Percentiles rank a stretch among this genome's conserved stretches.
Conservation (phyloP, 2,797 vertebrate species). For the Pangasius macronema region DNA sequence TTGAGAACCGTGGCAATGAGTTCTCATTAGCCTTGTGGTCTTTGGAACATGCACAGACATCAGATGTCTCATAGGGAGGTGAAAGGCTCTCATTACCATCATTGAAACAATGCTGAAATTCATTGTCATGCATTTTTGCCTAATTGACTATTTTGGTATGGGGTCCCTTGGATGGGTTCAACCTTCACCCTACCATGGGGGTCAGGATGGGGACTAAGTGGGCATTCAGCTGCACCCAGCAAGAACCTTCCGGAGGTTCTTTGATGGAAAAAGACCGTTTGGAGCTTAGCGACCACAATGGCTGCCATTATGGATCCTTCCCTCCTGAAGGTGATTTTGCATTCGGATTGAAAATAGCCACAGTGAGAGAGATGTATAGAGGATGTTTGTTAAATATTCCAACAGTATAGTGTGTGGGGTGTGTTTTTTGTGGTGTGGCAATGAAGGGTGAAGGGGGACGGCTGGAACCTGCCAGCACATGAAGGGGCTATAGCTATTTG, state of each 20-base stretch:
- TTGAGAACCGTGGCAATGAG: conserved; percentile 61
- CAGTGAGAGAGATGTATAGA: conserved; percentile 15
- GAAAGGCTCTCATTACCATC: conserved; percentile 70
- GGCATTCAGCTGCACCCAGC: conserved; percentile 74
- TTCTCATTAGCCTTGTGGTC: conserved; percentile 68
- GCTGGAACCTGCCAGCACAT: conserved; percentile 64
- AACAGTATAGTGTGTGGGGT: conserved; percentile 48
- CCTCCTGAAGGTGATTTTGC: conserved; percentile 65
- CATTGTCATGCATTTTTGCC: conserved; percentile 79
- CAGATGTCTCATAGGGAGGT: conserved; percentile 64
- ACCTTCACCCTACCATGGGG: conserved; percentile 35
- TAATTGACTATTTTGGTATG: conserved; percentile 79
- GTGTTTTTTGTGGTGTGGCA: conserved; percentile 41
- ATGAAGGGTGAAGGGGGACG: conserved; percentile 67
- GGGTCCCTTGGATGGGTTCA: conserved; percentile 55
- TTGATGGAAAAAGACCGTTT: conserved; percentile 73
- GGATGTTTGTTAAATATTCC: conserved; percentile 47
- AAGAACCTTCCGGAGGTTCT: conserved; percentile 74
- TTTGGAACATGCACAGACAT: conserved; percentile 66
- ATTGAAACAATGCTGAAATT: conserved; percentile 76
- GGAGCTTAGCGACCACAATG: conserved; percentile 65
- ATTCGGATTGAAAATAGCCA: conserved; percentile 63
- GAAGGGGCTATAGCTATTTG: conserved; percentile 72
- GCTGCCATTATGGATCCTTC: conserved; percentile 68
- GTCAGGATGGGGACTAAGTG: conserved; percentile 68